phyloP scores from a whole-genome alignment of 2,797 vertebrate genomes.

The Arnoldichthys spilopterus region DNA sequence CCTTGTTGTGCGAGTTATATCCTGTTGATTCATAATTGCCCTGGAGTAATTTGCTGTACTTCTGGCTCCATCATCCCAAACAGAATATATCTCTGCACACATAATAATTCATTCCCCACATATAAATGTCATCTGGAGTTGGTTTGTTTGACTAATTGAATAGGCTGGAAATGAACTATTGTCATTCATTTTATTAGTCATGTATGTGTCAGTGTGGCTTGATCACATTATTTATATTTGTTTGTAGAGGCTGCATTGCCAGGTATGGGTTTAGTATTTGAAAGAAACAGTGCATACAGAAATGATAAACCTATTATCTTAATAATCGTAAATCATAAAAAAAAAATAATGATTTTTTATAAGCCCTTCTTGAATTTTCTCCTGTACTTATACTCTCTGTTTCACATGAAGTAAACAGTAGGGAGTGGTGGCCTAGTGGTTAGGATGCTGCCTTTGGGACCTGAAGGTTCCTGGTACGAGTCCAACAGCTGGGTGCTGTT shows the following conservation, averaged over 20 bases:
- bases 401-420: background rate
- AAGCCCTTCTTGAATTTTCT: background rate
- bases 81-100: constrained; percentile 18
- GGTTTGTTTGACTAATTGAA: background rate
- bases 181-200: background rate
- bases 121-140: background rate
- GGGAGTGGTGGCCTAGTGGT: no score
- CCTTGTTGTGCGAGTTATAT: constrained; percentile 66
- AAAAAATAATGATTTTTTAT: background rate
- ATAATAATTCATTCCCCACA: background rate
- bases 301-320: no score
- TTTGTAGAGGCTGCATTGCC: background rate
- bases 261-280: background rate
- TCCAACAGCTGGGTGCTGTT: no score
- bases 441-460: no score
- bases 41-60: constrained; percentile 62
- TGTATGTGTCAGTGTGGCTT: background rate
- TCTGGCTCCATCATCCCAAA: constrained; percentile 28
- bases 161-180: background rate
- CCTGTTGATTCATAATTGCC: constrained; percentile 72
- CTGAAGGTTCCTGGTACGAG: no score
- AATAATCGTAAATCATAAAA: background rate
- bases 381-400: background rate
- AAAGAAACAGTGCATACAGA: background rate
- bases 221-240: background rate